Evolutionary conservation across 2,888 invertebrate genomes (phyloP).

Genomic region (Reticulitermes lucifugus): DNA sequence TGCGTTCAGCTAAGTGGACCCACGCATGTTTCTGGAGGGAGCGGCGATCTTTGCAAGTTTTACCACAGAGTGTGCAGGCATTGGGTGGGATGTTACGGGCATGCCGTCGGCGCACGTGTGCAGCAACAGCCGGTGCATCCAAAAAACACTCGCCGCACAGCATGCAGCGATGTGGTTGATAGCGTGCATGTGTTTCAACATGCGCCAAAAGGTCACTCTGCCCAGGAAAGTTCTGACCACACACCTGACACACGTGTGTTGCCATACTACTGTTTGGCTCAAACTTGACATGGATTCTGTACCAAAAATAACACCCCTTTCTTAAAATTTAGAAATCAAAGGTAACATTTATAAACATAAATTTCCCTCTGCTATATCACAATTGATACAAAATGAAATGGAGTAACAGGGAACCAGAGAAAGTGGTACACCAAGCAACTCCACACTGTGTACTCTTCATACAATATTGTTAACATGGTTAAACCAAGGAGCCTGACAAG

Average conservation of each 20-base stretch:
- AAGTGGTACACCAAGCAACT: no score
- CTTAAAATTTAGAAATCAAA: neutral
- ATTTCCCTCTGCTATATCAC: no score
- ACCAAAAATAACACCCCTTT: neutral
- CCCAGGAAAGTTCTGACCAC: conserved; percentile 76
- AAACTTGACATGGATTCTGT: conserved; percentile 51
- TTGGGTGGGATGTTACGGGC: conserved; percentile 72
- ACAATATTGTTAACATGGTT: no score
- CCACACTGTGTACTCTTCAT: no score
- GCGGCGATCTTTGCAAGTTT: conserved; percentile 75
- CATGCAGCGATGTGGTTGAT: conserved; percentile 67
- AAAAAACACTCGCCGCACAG: conserved; percentile 74
- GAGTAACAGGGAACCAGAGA: no score
- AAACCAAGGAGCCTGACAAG: no score
- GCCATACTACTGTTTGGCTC: conserved; percentile 49
- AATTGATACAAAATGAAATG: no score
- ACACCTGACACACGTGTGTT: conserved; percentile 81
- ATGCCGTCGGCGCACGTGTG: conserved; percentile 72
- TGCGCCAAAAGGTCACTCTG: conserved; percentile 69
- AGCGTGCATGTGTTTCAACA: conserved; percentile 80
- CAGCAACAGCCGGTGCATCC: conserved; percentile 73
- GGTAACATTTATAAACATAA: no score
- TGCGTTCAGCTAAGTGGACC: conserved; percentile 75
- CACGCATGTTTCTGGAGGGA: conserved; percentile 76
- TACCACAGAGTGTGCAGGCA: conserved; percentile 75